Base-by-base conservation (phyloP, 2,888 invertebrate species). In the Ochropacha duplaris region DNA sequence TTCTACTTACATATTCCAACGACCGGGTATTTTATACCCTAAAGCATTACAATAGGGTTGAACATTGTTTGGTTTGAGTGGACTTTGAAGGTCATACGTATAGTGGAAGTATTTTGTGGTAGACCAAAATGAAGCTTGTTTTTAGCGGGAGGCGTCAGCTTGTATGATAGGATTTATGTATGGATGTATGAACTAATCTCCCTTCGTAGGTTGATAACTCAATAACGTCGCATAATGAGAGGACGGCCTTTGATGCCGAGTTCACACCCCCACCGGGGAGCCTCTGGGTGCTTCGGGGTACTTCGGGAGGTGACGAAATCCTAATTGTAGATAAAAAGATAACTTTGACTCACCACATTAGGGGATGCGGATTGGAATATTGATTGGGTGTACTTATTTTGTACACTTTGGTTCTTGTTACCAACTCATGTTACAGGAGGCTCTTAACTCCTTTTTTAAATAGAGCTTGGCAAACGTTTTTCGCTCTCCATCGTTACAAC, bases 261-360 rank as follows among this genome's bases (percentile, higher is more conserved):
- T 44, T 44, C 44, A 59, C 61, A 60, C 79, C 65, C 72, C 62
- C 69, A 56, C 63, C 64, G 4, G 60, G 59, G 59, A 49, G 39
- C 64, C 57, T 65, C 69, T 55, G 61, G 65, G 57, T 50, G 58
- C 61, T 64, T 60, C 60, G 66, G 62, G 67, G 62, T 74, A 16
- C 39, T 19, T 19, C 19, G 83, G 83, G 86, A 90, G 86, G 91
- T 88, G 92, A 86, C 88, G 83, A 91, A 92, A 92, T 90, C 91
- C 90, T 90, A 92, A 92, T 92, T 92, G 89, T 80, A 91, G 92
- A 92, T 92, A 92, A 91, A 92, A 92, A 92, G 92, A 92, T 92
- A 92, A 90, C 85, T 88, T 85, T 84, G 78, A 78, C 76, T 74
- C 78, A 73, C 78, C 72, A 72, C 76, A 52, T 52, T 31, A 76